Evolutionary conservation across 2,888 invertebrate species (phyloP), one percentile per base, ranked within the genome.

Genomic region (Mythimna albipuncta): DNA sequence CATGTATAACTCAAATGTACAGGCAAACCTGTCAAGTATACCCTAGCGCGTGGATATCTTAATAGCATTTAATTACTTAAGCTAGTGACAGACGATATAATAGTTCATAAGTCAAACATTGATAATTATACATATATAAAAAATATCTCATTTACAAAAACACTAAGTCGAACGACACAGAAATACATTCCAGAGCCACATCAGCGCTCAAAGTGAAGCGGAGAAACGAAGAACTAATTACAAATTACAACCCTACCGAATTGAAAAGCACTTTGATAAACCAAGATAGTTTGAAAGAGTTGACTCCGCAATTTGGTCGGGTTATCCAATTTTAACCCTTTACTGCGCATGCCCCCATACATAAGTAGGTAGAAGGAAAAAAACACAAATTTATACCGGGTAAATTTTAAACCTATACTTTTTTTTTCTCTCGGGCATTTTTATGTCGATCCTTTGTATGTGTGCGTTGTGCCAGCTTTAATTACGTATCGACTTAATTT

Each of bases 401-500:
- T 90, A 96, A 96, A 96, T 95, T 96, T 96, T 95, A 96, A 95
- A 96, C 93, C 95, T 96, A 96, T 96, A 96, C 96, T 96, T 96
- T 96, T 96, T 95, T 96, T 95, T 95, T 91, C 94, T 91, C 90
- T 91, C 93, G 89, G 90, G 93, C 94, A 95, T 95, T 96, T 96
- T 96, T 96, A 95, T 94, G 95, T 95, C 94, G 95, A 93, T 91
- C 91, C 94, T 95, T 94, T 94, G 93, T 93, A 88, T 95, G 96
- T 96, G 96, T 96, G 96, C 91, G 96, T 93, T 85, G 93, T 88
- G 93, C 92, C 93, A 90, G 93, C 93, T 96, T 96, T 96, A 96
- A 96, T 96, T 96, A 96, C 95, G 96, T 96, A 96, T 96, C 94
- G 96, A 96, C 96, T 96, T 96, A 96, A 96, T 95, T 95, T 95